Conservation (phyloP, 2,113 vertebrate species). For the Mionectes macconnelli region DNA sequence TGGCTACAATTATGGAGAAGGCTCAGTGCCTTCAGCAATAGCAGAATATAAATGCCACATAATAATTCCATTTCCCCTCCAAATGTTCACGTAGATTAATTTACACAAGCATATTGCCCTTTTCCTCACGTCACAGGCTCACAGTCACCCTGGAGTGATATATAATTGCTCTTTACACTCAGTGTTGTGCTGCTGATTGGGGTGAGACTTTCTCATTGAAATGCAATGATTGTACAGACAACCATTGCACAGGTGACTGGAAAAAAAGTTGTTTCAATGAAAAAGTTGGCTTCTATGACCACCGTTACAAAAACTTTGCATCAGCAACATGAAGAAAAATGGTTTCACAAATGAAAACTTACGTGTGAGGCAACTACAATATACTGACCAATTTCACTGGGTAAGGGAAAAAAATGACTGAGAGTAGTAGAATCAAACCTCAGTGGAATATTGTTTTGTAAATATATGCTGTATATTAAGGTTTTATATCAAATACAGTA, state of each 20-base stretch:
- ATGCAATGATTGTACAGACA: neutral
- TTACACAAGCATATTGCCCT: neutral
- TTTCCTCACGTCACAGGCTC: neutral
- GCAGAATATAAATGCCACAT: neutral
- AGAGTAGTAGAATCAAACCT: neutral
- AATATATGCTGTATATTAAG: neutral
- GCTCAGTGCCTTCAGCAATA: neutral
- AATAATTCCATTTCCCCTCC: neutral
- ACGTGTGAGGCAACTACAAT: neutral
- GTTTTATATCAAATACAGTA: neutral
- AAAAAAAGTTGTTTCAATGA: neutral
- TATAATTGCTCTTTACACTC: neutral
- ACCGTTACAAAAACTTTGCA: neutral
- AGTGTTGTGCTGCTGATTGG: neutral
- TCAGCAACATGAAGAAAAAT: neutral
- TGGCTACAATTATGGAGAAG: neutral
- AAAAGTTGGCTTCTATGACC: neutral
- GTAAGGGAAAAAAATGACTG: neutral
- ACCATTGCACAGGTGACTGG: neutral
- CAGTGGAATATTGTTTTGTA: neutral
- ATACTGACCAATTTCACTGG: neutral
- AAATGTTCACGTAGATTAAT: neutral
- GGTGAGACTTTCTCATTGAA: neutral
- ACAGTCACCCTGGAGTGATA: neutral
- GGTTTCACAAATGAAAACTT: neutral